Conservation (phyloP, 1,140 invertebrate genomes). For the Mercenaria mercenaria region DNA sequence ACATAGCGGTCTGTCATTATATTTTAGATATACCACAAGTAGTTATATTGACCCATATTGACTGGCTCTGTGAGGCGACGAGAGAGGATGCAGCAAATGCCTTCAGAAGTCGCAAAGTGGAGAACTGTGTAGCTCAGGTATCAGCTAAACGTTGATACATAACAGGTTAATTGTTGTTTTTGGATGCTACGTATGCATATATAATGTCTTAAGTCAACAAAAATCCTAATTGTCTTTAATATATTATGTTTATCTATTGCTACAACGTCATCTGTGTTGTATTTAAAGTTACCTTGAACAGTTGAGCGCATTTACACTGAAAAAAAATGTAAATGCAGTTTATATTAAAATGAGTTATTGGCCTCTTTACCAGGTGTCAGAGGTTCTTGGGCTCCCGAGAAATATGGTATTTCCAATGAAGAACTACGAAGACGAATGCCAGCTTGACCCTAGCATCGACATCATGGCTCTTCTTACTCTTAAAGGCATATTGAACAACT, state of each 20-base stretch:
- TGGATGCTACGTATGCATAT: too few species aligned
- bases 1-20: neutral
- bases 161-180: too few species aligned
- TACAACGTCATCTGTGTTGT: too few species aligned
- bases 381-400: conserved; percentile 44
- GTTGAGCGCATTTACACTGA: too few species aligned
- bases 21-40: conserved; percentile 36
- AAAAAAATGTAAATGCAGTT: too few species aligned
- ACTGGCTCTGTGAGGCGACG: neutral
- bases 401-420: conserved; percentile 60
- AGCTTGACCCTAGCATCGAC: conserved; percentile 36
- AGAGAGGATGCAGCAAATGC: neutral
- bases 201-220: too few species aligned
- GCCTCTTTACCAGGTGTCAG: conserved; percentile 18
- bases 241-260: too few species aligned
- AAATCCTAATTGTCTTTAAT: too few species aligned
- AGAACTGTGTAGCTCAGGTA: conserved; percentile 7
- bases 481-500: conserved; percentile 23
- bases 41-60: conserved; percentile 30
- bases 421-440: conserved; percentile 63
- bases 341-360: too few species aligned
- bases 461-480: conserved; percentile 50
- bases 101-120: conserved; percentile 10
- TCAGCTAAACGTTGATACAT: too few species aligned
- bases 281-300: too few species aligned